Base-by-base conservation (phyloP, 2,797 vertebrate species). In the Diplodus puntazzo region DNA sequence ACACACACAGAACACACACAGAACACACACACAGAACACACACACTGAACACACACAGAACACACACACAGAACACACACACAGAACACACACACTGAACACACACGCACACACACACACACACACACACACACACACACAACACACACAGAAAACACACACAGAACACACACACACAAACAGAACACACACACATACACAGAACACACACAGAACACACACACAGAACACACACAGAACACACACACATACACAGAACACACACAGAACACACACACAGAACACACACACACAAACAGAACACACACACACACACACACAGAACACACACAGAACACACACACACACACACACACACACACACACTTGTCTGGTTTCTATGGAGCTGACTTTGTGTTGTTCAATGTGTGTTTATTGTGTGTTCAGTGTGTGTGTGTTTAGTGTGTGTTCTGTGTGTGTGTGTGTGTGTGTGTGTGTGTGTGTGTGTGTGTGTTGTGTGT, bases 21-120 rank as follows among this genome's bases (percentile, higher is more conserved):
- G n/a, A n/a, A 70, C 63, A 55, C 60, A 25, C 58, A 59, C 57
- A 39, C 43, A 49, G n/a, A n/a, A n/a, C 18, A 60, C 34, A 34
- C 55, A 54, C 25, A 74, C 71, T n/a, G n/a, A n/a, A 48, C 54
- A 65, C 58, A 50, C 39, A 61, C 54, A 62, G n/a, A n/a, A n/a
- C 69, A 71, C 55, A 49, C 69, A 62, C 21, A 45, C 69, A 42
- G n/a, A n/a, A n/a, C n/a, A 25, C 25, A 25, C 25, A 25, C 25
- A 25, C 25, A 25, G 25, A 25, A 25, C 25, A 25, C 25, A 25
- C 25, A n/a, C n/a, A n/a, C n/a, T n/a, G n/a, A n/a, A n/a, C n/a
- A n/a, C 90, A 70, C 63, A 55, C 60, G n/a, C 58, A 59, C 57
- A 39, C 43, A 49, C 18, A 60, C 34, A 34, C 55, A 54, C 25